phyloP scores from a whole-genome alignment of 2,797 vertebrate species.

The Pangasius krempfi region DNA sequence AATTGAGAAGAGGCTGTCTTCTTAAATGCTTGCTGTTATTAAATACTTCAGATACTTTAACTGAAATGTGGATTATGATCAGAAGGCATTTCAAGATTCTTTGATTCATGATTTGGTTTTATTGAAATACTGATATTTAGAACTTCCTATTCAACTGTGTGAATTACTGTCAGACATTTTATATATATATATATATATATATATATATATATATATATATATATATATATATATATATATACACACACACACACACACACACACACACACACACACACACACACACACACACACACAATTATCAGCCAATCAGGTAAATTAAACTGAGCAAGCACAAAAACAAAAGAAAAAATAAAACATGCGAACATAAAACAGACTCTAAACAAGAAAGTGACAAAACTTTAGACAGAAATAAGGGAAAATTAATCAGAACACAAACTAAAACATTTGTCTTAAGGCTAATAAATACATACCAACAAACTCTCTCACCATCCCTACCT shows the following conservation, averaged over 20 bases:
- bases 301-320: neutral
- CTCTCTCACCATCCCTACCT: conserved; percentile 85
- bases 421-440: neutral
- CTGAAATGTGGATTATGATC: neutral
- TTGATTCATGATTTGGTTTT: neutral
- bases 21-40: neutral
- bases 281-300: neutral
- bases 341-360: neutral
- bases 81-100: neutral
- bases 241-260: too few relatives aligned
- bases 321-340: neutral
- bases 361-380: neutral
- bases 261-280: too few relatives aligned
- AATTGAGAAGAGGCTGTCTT: neutral
- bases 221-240: neutral
- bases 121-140: neutral
- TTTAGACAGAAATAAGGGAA: neutral
- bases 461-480: conserved; percentile 51
- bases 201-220: neutral
- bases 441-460: conserved; percentile 8
- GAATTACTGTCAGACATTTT: too few relatives aligned
- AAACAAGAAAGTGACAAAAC: neutral
- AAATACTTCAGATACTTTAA: neutral
- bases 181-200: too few relatives aligned
- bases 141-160: too few relatives aligned